phyloP scores from a whole-genome alignment of 1,140 invertebrate genomes.

The Batillaria attramentaria region DNA sequence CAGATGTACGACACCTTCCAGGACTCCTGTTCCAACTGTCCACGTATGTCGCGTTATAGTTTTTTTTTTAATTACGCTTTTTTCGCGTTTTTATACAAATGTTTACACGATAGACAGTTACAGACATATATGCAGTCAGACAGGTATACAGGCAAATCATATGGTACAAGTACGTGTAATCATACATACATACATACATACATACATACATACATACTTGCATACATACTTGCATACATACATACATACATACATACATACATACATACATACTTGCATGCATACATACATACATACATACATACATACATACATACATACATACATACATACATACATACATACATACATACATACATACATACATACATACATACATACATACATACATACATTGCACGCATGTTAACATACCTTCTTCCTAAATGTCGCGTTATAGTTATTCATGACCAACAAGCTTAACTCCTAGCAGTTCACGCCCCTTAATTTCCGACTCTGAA shows the following conservation, averaged over 20 bases:
- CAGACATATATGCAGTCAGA: too few relatives aligned
- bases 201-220: not conserved
- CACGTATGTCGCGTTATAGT: not conserved
- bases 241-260: not conserved
- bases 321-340: not conserved
- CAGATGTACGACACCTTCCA: not conserved
- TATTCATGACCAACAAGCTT: too few relatives aligned
- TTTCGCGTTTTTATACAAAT: too few relatives aligned
- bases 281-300: constrained; percentile 1
- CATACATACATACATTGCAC: not conserved
- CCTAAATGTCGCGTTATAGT: too few relatives aligned
- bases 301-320: not conserved
- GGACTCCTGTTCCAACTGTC: not conserved
- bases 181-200: not conserved
- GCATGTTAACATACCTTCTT: not conserved
- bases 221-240: not conserved
- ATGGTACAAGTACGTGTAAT: too few relatives aligned
- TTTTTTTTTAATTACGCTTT: too few relatives aligned
- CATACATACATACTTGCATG: not conserved
- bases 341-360: not conserved
- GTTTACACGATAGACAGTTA: too few relatives aligned
- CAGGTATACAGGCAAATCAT: too few relatives aligned
- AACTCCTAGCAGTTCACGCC: too few relatives aligned
- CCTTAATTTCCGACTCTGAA: too few relatives aligned
- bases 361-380: not conserved